Percentiles rank a stretch among this genome's conserved stretches.
phyloP scores from a whole-genome alignment of 1,140 invertebrate species.

The Armadillidium nasatum region DNA sequence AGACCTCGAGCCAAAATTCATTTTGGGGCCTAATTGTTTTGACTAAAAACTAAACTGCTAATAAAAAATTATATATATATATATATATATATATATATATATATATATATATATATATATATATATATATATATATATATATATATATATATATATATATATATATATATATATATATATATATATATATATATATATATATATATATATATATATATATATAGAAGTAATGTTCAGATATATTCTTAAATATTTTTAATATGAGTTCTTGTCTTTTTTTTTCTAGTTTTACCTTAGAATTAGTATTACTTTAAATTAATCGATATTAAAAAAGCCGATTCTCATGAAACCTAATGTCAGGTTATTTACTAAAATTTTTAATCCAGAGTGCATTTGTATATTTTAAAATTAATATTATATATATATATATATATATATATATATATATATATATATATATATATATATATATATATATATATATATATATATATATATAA shows the following conservation, averaged over 20 bases:
- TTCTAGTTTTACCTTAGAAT: neutral
- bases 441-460: conserved; percentile 17
- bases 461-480: conserved; percentile 21
- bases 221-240: neutral
- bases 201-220: neutral
- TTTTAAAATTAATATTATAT: neutral
- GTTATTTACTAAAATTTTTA: neutral
- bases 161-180: conserved; percentile 1
- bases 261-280: too few relatives aligned
- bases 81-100: conserved; percentile 10
- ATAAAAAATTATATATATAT: conserved; percentile 10
- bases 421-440: conserved; percentile 16
- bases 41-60: too few relatives aligned
- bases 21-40: too few relatives aligned
- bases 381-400: neutral
- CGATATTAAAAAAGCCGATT: neutral
- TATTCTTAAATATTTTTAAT: neutral
- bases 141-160: conserved; percentile 16
- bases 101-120: conserved; percentile 23
- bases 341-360: neutral
- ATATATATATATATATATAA: conserved; percentile 9
- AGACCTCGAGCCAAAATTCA: too few relatives aligned
- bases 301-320: neutral
- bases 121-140: conserved; percentile 22
- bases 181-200: too few relatives aligned